Evolutionary conservation across 2,888 invertebrate species (phyloP), one percentile per base, ranked within the genome.

Genomic region (Limnephilus marmoratus): DNA sequence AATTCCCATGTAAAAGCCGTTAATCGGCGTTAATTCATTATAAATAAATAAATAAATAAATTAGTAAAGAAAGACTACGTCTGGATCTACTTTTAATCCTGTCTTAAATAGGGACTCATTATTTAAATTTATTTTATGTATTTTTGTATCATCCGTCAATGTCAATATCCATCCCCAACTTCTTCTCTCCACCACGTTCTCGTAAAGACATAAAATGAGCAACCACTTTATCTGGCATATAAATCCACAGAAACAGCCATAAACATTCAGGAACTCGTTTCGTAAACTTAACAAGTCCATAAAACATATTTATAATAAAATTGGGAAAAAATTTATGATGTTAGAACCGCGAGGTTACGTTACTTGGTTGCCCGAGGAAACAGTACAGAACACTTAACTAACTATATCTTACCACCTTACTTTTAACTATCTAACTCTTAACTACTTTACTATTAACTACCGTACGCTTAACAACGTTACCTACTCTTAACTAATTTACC

Each of bases 221-320:
- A n/a, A 24, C 24, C 68, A 68, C 68, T 68, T n/a, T 68, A 68
- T 68, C 24, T 68, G 68, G 68, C 24, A 68, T 9, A 68, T 68
- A 68, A 68, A 68, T 68, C n/a, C 68, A n/a, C 68, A 68, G 9
- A 68, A 68, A 68, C 68, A 68, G 68, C 7, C 9, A 68, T 68
- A 68, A 68, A 68, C 68, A 68, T 68, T n/a, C 68, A 68, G 68
- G 68, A 68, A 68, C 68, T 68, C 68, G n/a, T 68, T 68, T 68
- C 68, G 68, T 68, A 68, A 68, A 68, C 68, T 68, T 68, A 68
- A 68, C 68, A 68, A 68, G 68, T 68, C 68, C 68, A 68, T 68
- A 68, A 68, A 68, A 68, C 68, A 68, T 68, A 68, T 68, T 68
- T 68, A 1, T 68, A 24, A 24, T 68, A 68, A 68, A 68, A 68